Percentiles rank a stretch among this genome's conserved stretches.
These are phyloP conservation scores for Nibea coibor DNA, from an alignment of 2,113 vertebrate genomes.

Conservation along the genomic window DNA sequence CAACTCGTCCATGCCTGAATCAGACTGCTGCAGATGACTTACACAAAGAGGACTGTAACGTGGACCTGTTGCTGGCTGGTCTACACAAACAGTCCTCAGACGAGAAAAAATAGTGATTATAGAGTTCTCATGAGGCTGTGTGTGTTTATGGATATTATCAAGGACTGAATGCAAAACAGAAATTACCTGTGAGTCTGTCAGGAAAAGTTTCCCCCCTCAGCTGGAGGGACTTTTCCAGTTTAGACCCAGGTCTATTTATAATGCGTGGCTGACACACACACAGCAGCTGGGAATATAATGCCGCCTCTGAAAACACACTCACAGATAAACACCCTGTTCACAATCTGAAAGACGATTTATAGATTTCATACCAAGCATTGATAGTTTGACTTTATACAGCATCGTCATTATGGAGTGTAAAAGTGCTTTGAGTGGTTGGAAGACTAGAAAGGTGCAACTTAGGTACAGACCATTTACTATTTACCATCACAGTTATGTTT, in stretches of 20 bases:
- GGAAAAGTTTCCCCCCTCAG: constrained; percentile 35
- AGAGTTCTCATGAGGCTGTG: constrained; percentile 9
- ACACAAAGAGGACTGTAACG: background rate
- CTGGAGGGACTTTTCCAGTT: constrained; percentile 62
- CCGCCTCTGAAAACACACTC: constrained; percentile 18
- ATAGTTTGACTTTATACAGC: background rate
- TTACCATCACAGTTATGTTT: background rate
- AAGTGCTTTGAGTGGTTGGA: no score
- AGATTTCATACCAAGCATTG: background rate
- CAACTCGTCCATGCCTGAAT: background rate
- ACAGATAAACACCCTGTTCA: constrained; percentile 25
- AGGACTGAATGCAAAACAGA: constrained; percentile 18
- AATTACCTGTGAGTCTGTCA: constrained; percentile 32
- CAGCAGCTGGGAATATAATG: constrained; percentile 62
- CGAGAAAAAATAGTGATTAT: constrained; percentile 25
- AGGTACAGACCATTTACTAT: no score
- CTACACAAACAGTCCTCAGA: background rate
- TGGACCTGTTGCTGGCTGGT: background rate
- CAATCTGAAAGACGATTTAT: background rate
- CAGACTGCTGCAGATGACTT: background rate
- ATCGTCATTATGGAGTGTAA: background rate
- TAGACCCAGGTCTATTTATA: constrained; percentile 69
- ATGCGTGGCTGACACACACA: constrained; percentile 35
- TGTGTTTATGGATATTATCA: constrained; percentile 22
- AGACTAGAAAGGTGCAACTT: no score